Percentiles rank a stretch among this genome's conserved stretches.
Conservation (phyloP, 1,140 invertebrate genomes). For the Plectrocnemia conspersa region DNA sequence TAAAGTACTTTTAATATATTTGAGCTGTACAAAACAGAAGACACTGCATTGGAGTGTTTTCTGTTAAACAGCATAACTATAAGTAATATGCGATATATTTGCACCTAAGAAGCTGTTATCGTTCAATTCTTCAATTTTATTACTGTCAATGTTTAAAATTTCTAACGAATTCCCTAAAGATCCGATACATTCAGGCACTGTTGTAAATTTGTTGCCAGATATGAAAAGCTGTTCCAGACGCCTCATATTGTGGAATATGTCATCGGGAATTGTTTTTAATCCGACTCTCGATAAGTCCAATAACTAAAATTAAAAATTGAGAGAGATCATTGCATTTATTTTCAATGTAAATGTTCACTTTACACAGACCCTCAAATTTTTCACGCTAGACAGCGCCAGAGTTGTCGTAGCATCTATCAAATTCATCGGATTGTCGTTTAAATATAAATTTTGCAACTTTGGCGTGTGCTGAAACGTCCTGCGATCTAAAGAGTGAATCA, state of each 20-base stretch:
- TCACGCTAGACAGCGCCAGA: constrained; percentile 55
- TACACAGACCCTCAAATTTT: constrained; percentile 53
- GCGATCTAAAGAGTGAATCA: constrained; percentile 60
- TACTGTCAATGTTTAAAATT: constrained; percentile 54
- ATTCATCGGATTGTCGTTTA: constrained; percentile 65
- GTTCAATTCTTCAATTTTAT: constrained; percentile 52
- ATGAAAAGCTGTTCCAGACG: constrained; percentile 53
- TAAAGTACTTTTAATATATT: too few species aligned
- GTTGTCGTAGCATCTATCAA: constrained; percentile 58
- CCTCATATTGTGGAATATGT: constrained; percentile 45
- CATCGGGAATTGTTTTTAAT: constrained; percentile 48
- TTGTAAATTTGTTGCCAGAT: constrained; percentile 53
- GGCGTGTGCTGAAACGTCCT: constrained; percentile 68
- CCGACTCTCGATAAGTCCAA: constrained; percentile 57
- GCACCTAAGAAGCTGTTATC: constrained; percentile 55
- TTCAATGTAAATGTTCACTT: background rate
- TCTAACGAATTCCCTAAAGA: constrained; percentile 49
- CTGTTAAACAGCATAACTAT: too few species aligned
- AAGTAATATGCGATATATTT: background rate
- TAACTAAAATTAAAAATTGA: constrained; percentile 39
- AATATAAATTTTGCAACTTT: constrained; percentile 58
- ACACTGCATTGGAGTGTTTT: too few species aligned
- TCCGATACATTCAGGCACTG: constrained; percentile 52
- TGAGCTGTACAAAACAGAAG: too few species aligned
- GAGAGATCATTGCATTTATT: constrained; percentile 6